Conservation (phyloP, 2,113 vertebrate species). For the Dermatemys mawii region DNA sequence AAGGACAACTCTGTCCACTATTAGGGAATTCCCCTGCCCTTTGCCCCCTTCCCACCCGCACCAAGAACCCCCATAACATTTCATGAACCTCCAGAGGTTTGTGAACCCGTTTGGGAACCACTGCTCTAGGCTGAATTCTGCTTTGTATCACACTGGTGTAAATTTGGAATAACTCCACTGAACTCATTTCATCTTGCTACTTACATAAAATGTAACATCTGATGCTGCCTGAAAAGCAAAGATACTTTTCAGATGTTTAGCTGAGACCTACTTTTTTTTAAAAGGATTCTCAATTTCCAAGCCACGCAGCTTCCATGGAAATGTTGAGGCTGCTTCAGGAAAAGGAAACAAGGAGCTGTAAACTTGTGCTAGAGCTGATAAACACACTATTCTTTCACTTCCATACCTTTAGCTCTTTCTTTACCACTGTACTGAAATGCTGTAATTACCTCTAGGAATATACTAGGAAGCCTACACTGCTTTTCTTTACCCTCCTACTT, state of each 20-base stretch:
- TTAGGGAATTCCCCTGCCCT: no score
- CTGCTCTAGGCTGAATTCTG: background rate
- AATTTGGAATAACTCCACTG: background rate
- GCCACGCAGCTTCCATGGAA: background rate
- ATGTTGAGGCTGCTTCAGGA: background rate
- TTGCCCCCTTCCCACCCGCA: no score
- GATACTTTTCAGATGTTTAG: background rate
- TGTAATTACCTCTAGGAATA: background rate
- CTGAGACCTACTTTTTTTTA: background rate
- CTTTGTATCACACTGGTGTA: background rate
- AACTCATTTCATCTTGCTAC: background rate
- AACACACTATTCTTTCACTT: conserved; percentile 7
- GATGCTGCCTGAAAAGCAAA: background rate
- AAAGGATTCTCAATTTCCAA: background rate
- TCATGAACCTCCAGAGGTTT: no score
- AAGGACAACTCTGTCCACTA: no score
- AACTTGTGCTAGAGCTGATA: background rate
- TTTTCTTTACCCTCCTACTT: background rate
- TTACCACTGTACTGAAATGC: background rate
- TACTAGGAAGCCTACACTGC: background rate
- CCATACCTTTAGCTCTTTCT: background rate
- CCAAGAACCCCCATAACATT: no score
- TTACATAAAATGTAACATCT: background rate
- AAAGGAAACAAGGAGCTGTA: background rate
- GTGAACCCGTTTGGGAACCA: no score